phyloP scores from a whole-genome alignment of 2,797 vertebrate genomes.

The Lutjanus argentimaculatus region DNA sequence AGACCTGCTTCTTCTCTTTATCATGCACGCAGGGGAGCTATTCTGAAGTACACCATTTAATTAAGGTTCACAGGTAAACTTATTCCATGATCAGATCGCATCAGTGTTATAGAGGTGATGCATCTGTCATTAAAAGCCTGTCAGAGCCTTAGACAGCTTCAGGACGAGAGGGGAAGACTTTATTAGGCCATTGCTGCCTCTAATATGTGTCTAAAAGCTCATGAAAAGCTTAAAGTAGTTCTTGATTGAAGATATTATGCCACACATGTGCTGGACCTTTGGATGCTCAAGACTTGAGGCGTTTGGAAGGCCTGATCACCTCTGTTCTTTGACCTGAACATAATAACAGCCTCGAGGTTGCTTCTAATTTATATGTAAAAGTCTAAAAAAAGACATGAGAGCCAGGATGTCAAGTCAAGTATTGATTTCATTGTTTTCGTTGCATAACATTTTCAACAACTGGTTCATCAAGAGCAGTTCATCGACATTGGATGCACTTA shows the following conservation, averaged over 20 bases:
- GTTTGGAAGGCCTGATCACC: not conserved
- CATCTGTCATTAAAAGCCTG: not conserved
- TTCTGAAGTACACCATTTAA: too few species aligned
- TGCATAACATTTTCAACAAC: not conserved
- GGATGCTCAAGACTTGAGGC: not conserved
- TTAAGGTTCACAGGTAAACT: too few species aligned
- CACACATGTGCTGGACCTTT: not conserved
- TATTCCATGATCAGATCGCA: too few species aligned
- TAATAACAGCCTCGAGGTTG: not conserved
- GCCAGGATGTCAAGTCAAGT: not conserved
- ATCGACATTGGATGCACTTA: not conserved
- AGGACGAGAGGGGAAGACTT: not conserved
- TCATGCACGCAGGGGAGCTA: too few species aligned
- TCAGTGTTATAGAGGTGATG: not conserved
- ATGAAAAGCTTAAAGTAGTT: too few species aligned
- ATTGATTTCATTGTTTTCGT: conserved; percentile 1
- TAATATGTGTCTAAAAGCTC: too few species aligned
- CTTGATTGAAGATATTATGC: too few species aligned
- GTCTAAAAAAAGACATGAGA: not conserved
- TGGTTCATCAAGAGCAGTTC: not conserved
- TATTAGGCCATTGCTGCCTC: too few species aligned
- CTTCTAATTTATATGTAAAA: not conserved
- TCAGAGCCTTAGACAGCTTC: not conserved
- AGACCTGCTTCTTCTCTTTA: too few species aligned
- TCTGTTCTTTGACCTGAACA: not conserved